Conservation (phyloP, 1,140 invertebrate species). For the Papilio xuthus region DNA sequence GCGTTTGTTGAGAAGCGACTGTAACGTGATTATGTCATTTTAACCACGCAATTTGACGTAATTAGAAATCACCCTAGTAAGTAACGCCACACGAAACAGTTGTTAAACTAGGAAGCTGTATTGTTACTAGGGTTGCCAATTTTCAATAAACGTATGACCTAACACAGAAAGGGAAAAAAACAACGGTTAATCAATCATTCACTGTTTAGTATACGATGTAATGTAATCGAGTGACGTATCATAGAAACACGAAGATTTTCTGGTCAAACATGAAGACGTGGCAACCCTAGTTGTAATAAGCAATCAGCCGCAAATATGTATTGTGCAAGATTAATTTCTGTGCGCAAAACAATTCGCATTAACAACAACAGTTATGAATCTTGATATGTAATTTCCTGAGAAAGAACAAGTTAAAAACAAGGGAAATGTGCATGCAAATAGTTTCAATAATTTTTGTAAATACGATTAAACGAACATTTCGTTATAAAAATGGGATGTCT, state of each 20-base stretch:
- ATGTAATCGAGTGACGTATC: too few species aligned
- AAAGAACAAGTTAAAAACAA: conserved; percentile 6
- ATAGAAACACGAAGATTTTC: not conserved
- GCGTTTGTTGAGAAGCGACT: conserved; percentile 55
- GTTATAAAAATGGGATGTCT: not conserved
- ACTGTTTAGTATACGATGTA: too few species aligned
- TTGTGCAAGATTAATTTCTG: conserved; percentile 25
- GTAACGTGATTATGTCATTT: conserved; percentile 75
- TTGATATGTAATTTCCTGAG: conserved; percentile 14
- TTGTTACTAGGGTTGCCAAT: conserved; percentile 33
- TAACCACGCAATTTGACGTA: conserved; percentile 73
- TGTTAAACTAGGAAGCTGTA: conserved; percentile 48
- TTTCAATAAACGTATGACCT: not conserved
- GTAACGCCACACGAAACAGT: conserved; percentile 52
- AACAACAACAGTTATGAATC: conserved; percentile 19
- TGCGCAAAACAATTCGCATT: conserved; percentile 5
- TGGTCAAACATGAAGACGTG: not conserved
- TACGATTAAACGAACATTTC: conserved; percentile 22
- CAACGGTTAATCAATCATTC: too few species aligned
- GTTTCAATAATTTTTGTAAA: not conserved
- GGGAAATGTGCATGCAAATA: conserved; percentile 18
- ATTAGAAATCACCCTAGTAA: conserved; percentile 68
- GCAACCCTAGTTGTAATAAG: conserved; percentile 54
- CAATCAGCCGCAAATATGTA: conserved; percentile 49
- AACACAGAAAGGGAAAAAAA: too few species aligned